phyloP scores from a whole-genome alignment of 1,140 invertebrate species.

The Nasonia giraulti region DNA sequence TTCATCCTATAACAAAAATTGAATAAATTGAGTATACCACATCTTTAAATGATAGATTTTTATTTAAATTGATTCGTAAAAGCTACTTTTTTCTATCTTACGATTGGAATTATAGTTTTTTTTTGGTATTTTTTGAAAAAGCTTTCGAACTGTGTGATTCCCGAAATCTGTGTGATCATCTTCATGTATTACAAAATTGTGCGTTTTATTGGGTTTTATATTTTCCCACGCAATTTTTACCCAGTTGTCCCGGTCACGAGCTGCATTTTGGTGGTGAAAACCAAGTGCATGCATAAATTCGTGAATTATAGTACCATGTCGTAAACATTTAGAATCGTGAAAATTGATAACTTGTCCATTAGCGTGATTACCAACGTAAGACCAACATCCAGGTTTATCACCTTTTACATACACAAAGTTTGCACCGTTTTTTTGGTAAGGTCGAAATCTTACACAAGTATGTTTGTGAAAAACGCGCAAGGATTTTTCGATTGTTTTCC shows the following conservation, averaged over 20 bases:
- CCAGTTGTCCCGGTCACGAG: slow-evolving; percentile 81
- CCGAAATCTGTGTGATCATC: slow-evolving; percentile 74
- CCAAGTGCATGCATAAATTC: slow-evolving; percentile 82
- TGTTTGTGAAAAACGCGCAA: no score
- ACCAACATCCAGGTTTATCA: slow-evolving; percentile 18
- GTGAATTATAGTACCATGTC: slow-evolving; percentile 78
- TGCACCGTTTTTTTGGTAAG: slow-evolving; percentile 74
- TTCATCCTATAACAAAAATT: no score
- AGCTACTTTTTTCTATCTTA: no score
- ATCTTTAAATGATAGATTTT: no score
- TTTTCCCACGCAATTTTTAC: slow-evolving; percentile 82
- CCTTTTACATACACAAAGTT: slow-evolving; percentile 65
- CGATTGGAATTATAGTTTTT: no score
- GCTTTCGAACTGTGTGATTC: slow-evolving; percentile 61
- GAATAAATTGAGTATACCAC: no score
- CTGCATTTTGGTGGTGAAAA: slow-evolving; percentile 84
- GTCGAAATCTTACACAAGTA: no score
- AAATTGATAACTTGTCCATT: slow-evolving; percentile 49
- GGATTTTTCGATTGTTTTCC: no score
- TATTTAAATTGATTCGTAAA: no score
- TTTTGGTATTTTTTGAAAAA: no score
- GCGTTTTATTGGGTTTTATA: slow-evolving; percentile 70
- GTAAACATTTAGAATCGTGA: slow-evolving; percentile 71
- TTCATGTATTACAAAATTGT: slow-evolving; percentile 66
- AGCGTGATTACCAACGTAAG: slow-evolving; percentile 38